Conservation (phyloP, 2,797 vertebrate genomes). For the Enteromius trimaculatus region DNA sequence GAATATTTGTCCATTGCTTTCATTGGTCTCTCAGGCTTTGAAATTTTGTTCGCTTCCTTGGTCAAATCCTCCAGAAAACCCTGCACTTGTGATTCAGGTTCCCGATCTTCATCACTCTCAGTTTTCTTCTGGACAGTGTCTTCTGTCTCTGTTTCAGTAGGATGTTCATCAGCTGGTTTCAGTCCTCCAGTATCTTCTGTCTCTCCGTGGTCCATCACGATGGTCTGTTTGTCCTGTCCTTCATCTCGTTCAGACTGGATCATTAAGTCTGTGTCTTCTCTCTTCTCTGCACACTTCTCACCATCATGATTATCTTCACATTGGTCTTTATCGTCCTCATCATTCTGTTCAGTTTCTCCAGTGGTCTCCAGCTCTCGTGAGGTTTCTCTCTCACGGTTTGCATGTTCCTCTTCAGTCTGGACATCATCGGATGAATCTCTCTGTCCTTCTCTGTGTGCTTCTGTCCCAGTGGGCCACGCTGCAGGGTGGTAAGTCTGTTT, state of each 20-base stretch:
- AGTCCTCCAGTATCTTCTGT: neutral
- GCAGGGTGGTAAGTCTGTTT: neutral
- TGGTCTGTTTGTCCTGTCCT: neutral
- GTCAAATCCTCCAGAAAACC: neutral
- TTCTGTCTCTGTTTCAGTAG: neutral
- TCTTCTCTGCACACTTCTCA: neutral
- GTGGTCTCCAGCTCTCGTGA: neutral
- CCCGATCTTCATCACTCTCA: neutral
- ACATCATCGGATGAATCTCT: neutral
- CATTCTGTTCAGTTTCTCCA: neutral
- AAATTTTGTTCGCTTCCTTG: neutral
- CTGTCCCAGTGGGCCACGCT: slow-evolving; percentile 28
- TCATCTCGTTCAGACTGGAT: no score
- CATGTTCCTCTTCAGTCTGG: neutral
- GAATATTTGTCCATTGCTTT: neutral
- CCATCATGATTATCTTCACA: neutral
- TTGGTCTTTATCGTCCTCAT: neutral
- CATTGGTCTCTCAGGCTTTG: neutral
- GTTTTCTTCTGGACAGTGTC: neutral
- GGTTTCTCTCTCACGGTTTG: neutral
- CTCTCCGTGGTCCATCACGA: neutral
- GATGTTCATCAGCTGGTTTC: neutral
- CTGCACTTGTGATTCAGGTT: neutral
- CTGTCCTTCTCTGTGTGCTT: neutral
- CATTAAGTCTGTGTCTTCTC: neutral